A percentile compares a stretch with the other conserved stretches of the same genome.
phyloP scores from a whole-genome alignment of 2,888 invertebrate species.

The Athetis lepigone region DNA sequence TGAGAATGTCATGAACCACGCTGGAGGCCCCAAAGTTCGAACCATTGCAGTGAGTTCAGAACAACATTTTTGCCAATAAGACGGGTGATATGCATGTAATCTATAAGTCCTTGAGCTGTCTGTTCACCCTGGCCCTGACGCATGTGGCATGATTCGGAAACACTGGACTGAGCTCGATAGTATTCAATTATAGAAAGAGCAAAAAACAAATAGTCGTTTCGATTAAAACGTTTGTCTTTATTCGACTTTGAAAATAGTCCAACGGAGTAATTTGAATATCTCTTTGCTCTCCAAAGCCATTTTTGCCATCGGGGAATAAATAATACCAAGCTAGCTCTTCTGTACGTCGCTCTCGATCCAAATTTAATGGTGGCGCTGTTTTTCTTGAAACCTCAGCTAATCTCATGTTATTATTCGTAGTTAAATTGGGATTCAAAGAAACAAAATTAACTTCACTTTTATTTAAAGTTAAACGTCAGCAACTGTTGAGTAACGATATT shows the following conservation, averaged over 20 bases:
- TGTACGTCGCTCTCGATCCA: slow-evolving; percentile 32
- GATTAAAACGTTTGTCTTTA: slow-evolving; percentile 9
- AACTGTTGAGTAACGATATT: too few relatives aligned
- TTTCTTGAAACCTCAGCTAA: slow-evolving; percentile 28
- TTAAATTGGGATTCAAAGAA: neutral
- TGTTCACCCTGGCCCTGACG: slow-evolving; percentile 48
- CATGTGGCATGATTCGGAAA: slow-evolving; percentile 48
- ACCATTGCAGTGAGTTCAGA: slow-evolving; percentile 70
- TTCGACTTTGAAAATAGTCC: slow-evolving; percentile 49
- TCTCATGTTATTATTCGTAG: slow-evolving; percentile 15
- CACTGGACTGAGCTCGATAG: slow-evolving; percentile 11
- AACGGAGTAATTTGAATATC: slow-evolving; percentile 37
- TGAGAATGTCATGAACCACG: slow-evolving; percentile 68
- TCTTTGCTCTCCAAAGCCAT: slow-evolving; percentile 60
- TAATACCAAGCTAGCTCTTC: slow-evolving; percentile 58
- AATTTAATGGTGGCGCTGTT: slow-evolving; percentile 33
- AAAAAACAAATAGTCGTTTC: slow-evolving; percentile 19
- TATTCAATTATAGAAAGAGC: slow-evolving; percentile 16
- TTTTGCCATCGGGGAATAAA: slow-evolving; percentile 59
- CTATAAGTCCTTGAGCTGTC: slow-evolving; percentile 51
- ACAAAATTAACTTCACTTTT: too few relatives aligned
- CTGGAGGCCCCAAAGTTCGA: slow-evolving; percentile 67
- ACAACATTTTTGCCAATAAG: slow-evolving; percentile 66
- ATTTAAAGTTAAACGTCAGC: too few relatives aligned
- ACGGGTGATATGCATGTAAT: slow-evolving; percentile 65